A percentile compares a stretch with the other conserved stretches of the same genome.
These are phyloP conservation scores for Trisateles emortualis DNA, from an alignment of 2,888 invertebrate species.

Conservation along the genomic window DNA sequence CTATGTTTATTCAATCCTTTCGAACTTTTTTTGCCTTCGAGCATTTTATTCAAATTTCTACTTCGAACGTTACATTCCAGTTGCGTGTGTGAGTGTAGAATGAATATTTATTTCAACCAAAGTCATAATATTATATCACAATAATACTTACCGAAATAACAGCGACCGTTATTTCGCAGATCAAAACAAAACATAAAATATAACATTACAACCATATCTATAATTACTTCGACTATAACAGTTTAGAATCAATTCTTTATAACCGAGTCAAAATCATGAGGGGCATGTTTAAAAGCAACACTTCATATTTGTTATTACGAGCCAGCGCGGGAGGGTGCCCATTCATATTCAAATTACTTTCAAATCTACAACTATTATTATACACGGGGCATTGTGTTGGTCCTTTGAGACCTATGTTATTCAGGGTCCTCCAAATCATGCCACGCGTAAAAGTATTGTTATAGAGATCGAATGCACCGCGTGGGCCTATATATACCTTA, in stretches of 20 bases:
- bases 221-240: constrained; percentile 75
- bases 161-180: constrained; percentile 41
- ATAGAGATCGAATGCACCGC: constrained; percentile 63
- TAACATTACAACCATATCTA: constrained; percentile 57
- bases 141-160: constrained; percentile 45
- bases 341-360: constrained; percentile 86
- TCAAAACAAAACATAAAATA: constrained; percentile 48
- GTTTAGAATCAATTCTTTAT: constrained; percentile 75
- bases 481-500: constrained; percentile 69
- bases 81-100: constrained; percentile 2
- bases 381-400: constrained; percentile 77
- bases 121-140: constrained; percentile 11
- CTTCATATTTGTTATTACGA: constrained; percentile 86
- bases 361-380: constrained; percentile 87
- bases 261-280: constrained; percentile 78
- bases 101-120: constrained; percentile 9
- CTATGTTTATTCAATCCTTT: constrained; percentile 28
- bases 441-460: constrained; percentile 78
- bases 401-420: constrained; percentile 85
- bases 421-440: constrained; percentile 80
- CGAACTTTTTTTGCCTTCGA: constrained; percentile 8
- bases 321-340: constrained; percentile 80
- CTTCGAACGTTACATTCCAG: constrained; percentile 6
- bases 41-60: background rate
- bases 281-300: constrained; percentile 79